Evolutionary conservation across 2,113 vertebrate genomes (phyloP), one percentile per base, ranked within the genome.

Genomic region (Elephantulus edwardii): DNA sequence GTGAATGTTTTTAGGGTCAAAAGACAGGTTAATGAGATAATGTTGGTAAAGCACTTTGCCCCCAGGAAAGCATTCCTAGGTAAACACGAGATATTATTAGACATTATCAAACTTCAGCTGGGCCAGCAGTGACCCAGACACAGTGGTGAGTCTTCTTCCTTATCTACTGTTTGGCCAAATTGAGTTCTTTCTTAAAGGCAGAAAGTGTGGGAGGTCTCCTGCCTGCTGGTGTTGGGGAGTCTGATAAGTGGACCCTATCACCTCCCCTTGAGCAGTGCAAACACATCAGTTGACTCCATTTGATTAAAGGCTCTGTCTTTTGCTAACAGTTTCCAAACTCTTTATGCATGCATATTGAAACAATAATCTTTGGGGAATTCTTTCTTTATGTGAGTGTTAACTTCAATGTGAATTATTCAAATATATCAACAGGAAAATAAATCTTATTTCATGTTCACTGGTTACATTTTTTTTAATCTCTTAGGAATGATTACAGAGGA

Each of bases 81-180:
- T 93, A 95, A 96, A 96, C 92, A 95, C 2, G 22, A 91, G 92
- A 89, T 95, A 94, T 95, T 95, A 93, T 91, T 96, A 95, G 92
- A 89, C 89, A 88, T 91, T 91, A 94, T 95, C 95, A 88, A 84
- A 93, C 84, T 50, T 90, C 52, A 77, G 42, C 42, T 11, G 3
- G 10, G 68, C 64, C 52, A 87, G 66, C 50, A 74, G 56, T 3
- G 6, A 80, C 52, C 77, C 10, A 44, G 62, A 30, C 48, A 0
- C 8, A 62, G 83, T 24, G 28, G 33, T 83, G 88, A 94, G 91
- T 66, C 46, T 68, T 84, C 56, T 83, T 91, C 35, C 84, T 96
- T 96, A 94, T 93, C 92, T 91, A 72, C 85, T 93, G 75, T 93
- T 86, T 93, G 82, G 91, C 58, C 94, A 91, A 93, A 94, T 30